Conservation (phyloP, 2,797 vertebrate genomes). For the Adrianichthys oophorus region DNA sequence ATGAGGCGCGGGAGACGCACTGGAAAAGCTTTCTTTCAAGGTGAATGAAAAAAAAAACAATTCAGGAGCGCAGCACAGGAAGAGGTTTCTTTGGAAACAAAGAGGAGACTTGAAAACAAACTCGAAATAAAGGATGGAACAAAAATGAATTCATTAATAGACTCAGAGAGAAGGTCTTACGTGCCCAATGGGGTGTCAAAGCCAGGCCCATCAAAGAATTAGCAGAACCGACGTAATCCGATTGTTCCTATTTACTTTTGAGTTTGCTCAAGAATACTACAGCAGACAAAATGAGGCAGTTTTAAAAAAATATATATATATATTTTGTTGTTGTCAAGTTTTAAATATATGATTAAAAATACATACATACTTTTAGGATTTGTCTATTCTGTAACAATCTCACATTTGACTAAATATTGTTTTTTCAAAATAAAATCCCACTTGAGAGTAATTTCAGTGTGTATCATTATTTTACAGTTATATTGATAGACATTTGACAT, state of each 20-base stretch:
- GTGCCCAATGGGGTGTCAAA: constrained; percentile 27
- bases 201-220: background rate
- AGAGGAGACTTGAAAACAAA: background rate
- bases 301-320: background rate
- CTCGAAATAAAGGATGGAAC: background rate
- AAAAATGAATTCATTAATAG: constrained; percentile 17
- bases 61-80: background rate
- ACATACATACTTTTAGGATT: no score
- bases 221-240: no score
- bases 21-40: constrained; percentile 61
- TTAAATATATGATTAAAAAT: no score
- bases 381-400: no score
- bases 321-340: no score
- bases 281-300: constrained; percentile 2
- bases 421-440: no score
- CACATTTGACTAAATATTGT: no score
- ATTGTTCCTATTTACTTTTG: constrained; percentile 5
- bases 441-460: no score
- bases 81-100: background rate
- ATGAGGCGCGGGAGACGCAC: constrained; percentile 56
- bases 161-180: constrained; percentile 16
- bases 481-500: background rate
- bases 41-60: constrained; percentile 50
- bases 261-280: background rate
- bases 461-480: no score